Evolutionary conservation across 1,140 invertebrate species (phyloP).

Genomic region (Bombus pascuorum): DNA sequence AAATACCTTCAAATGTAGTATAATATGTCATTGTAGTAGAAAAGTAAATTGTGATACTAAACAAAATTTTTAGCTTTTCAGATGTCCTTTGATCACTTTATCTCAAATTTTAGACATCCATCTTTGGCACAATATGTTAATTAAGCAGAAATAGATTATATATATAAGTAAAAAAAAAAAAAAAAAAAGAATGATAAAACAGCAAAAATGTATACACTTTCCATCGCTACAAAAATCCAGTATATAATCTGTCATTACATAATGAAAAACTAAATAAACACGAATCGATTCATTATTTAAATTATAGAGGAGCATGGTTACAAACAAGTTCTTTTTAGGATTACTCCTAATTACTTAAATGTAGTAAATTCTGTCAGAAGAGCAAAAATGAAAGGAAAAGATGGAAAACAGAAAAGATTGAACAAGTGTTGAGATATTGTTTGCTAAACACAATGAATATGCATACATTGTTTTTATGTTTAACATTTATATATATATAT

Average conservation of each 20-base stretch:
- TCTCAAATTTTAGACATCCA: constrained; percentile 77
- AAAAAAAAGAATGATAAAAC: constrained; percentile 34
- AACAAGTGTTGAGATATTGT: constrained; percentile 47
- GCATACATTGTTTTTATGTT: constrained; percentile 39
- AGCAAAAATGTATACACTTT: constrained; percentile 45
- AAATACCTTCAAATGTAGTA: constrained; percentile 28
- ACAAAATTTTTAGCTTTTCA: constrained; percentile 68
- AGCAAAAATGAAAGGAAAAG: background rate
- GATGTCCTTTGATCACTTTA: constrained; percentile 61
- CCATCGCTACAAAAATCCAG: constrained; percentile 12
- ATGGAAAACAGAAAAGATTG: background rate
- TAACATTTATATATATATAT: constrained; percentile 40
- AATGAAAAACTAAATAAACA: constrained; percentile 14
- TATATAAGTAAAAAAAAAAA: constrained; percentile 44
- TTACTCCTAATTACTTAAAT: constrained; percentile 42
- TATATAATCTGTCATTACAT: constrained; percentile 2
- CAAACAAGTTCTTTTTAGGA: background rate
- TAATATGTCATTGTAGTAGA: constrained; percentile 36
- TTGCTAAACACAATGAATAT: constrained; percentile 41
- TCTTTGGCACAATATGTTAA: constrained; percentile 77
- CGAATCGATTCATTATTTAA: constrained; percentile 14
- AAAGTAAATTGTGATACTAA: constrained; percentile 56
- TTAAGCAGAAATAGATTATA: constrained; percentile 63
- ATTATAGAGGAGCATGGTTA: constrained; percentile 26
- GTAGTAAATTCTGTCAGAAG: constrained; percentile 22